These are phyloP conservation scores for Galerucella calmariensis DNA, from an alignment of 2,888 invertebrate genomes.

Conservation along the genomic window DNA sequence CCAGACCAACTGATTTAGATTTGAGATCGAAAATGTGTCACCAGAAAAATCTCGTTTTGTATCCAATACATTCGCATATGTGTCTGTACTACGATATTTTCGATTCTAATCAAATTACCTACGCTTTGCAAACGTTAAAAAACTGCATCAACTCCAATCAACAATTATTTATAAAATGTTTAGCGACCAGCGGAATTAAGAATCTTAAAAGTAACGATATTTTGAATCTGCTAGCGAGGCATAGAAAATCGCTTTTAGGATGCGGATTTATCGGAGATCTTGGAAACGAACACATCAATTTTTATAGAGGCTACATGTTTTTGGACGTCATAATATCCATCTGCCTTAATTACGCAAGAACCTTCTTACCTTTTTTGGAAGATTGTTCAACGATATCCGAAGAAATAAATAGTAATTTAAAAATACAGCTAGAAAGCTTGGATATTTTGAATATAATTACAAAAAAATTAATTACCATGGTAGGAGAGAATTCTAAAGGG, in stretches of 20 bases:
- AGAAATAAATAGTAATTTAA: slow-evolving; percentile 79
- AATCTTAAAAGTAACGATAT: slow-evolving; percentile 68
- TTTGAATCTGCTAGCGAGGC: slow-evolving; percentile 75
- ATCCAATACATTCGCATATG: slow-evolving; percentile 85
- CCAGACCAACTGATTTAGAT: slow-evolving; percentile 55
- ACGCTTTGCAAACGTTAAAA: slow-evolving; percentile 79
- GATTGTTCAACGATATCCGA: slow-evolving; percentile 74
- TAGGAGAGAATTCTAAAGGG: slow-evolving; percentile 80
- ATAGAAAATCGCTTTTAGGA: slow-evolving; percentile 83
- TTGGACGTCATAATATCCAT: slow-evolving; percentile 81
- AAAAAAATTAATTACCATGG: slow-evolving; percentile 77
- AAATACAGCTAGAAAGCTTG: slow-evolving; percentile 80
- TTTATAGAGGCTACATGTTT: slow-evolving; percentile 82
- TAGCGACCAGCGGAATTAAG: slow-evolving; percentile 79
- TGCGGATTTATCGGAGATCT: slow-evolving; percentile 75
- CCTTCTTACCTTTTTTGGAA: slow-evolving; percentile 80
- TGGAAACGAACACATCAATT: slow-evolving; percentile 73
- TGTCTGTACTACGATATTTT: slow-evolving; percentile 83
- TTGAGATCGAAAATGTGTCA: slow-evolving; percentile 53
- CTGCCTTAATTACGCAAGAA: slow-evolving; percentile 83
- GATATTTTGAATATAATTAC: slow-evolving; percentile 79
- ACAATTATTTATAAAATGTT: slow-evolving; percentile 77
- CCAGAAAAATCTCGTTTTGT: slow-evolving; percentile 66
- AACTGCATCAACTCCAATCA: slow-evolving; percentile 78
- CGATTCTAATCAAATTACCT: slow-evolving; percentile 79